Percentiles rank a stretch among this genome's conserved stretches.
These are phyloP conservation scores for Noctuana brunneofusca DNA, from an alignment of 2,888 invertebrate species.

Conservation along the genomic window DNA sequence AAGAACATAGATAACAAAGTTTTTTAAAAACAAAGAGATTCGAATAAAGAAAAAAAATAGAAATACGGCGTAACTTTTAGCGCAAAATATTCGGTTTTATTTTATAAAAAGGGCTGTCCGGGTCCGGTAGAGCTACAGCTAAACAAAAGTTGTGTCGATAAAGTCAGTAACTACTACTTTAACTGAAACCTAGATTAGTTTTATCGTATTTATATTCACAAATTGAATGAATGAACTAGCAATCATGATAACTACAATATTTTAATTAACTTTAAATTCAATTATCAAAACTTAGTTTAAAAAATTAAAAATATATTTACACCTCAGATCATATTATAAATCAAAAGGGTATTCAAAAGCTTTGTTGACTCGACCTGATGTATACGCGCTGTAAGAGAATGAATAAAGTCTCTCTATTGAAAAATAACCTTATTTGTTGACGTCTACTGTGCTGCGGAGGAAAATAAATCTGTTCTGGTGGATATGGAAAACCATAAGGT, in stretches of 20 bases:
- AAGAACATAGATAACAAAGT: constrained; percentile 6
- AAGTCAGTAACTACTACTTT: no score
- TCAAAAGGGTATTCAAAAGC: constrained; percentile 41
- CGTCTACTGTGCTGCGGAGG: constrained; percentile 71
- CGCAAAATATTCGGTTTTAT: constrained; percentile 11
- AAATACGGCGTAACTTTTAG: constrained; percentile 11
- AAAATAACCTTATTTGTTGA: constrained; percentile 80
- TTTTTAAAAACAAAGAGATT: background rate
- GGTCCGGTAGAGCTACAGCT: background rate
- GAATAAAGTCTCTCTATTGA: constrained; percentile 68
- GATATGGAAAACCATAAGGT: constrained; percentile 64
- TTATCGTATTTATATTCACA: background rate
- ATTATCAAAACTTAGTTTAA: background rate
- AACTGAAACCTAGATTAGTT: no score
- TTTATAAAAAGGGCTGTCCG: constrained; percentile 10
- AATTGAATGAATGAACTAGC: no score
- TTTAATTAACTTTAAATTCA: no score
- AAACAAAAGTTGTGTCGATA: background rate
- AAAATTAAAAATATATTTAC: no score
- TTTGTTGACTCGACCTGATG: constrained; percentile 36
- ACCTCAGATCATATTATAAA: constrained; percentile 25
- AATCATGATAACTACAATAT: no score
- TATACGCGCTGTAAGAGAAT: constrained; percentile 53
- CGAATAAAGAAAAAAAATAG: constrained; percentile 7
- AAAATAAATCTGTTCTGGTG: constrained; percentile 75